Evolutionary conservation across 1,140 invertebrate species (phyloP).

Genomic region (Drosophila leontia): DNA sequence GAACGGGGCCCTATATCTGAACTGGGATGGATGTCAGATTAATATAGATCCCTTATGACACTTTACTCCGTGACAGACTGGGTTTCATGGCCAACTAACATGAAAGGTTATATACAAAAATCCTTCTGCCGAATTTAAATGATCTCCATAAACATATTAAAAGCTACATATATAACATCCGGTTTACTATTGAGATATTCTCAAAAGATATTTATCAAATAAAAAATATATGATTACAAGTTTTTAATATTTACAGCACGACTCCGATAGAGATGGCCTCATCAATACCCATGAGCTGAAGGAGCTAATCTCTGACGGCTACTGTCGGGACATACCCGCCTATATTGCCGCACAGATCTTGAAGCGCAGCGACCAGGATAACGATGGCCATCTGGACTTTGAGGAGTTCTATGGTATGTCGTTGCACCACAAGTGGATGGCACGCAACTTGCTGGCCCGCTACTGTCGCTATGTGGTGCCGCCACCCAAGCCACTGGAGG

Average conservation of each 20-base stretch:
- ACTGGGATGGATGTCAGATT: background rate
- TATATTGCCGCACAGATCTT: conserved; percentile 90
- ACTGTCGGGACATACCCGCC: conserved; percentile 90
- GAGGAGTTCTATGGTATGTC: conserved; percentile 93
- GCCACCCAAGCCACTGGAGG: conserved; percentile 85
- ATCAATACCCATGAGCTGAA: conserved; percentile 90
- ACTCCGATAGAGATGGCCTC: conserved; percentile 90
- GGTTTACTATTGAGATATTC: too few species aligned
- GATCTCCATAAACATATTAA: background rate
- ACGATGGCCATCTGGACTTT: conserved; percentile 90
- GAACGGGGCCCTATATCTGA: background rate
- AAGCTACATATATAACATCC: background rate
- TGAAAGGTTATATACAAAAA: too few species aligned
- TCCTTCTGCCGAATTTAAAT: background rate
- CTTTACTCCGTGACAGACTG: background rate
- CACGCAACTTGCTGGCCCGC: conserved; percentile 87
- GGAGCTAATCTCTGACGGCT: conserved; percentile 87
- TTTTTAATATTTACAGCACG: conserved; percentile 86
- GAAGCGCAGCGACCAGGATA: conserved; percentile 89
- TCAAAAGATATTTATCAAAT: background rate
- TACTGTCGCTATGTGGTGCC: conserved; percentile 86
- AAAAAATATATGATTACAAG: background rate
- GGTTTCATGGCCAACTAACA: background rate
- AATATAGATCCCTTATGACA: background rate
- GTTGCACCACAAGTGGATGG: conserved; percentile 87